These are phyloP conservation scores for Neosilurus hyrtlii DNA, from an alignment of 2,797 vertebrate species.

Conservation along the genomic window DNA sequence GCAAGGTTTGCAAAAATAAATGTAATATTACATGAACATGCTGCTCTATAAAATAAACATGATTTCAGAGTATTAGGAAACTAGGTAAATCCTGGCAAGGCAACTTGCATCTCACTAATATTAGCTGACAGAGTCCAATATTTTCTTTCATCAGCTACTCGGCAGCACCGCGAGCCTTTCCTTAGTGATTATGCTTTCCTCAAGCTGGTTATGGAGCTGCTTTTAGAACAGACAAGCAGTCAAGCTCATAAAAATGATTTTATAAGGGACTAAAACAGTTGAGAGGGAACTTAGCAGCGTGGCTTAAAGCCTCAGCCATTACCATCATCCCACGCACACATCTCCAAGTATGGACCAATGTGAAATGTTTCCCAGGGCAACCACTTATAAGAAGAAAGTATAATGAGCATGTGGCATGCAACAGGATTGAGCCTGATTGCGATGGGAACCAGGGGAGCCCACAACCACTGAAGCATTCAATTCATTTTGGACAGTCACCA, in stretches of 20 bases:
- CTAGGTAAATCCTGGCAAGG: conserved; percentile 45
- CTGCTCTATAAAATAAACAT: background rate
- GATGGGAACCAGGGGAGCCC: conserved; percentile 64
- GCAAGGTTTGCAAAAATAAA: background rate
- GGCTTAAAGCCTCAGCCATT: conserved; percentile 27
- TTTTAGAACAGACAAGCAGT: conserved; percentile 39
- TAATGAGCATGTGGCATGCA: conserved; percentile 71
- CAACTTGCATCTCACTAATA: conserved; percentile 50
- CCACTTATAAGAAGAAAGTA: conserved; percentile 72
- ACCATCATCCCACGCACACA: conserved; percentile 26
- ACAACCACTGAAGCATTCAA: conserved; percentile 47
- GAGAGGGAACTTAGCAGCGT: conserved; percentile 23
- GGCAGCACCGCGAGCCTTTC: conserved; percentile 50
- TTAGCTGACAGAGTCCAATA: conserved; percentile 61
- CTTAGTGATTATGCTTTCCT: conserved; percentile 46
- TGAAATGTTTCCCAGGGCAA: conserved; percentile 69
- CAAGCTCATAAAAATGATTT: conserved; percentile 39
- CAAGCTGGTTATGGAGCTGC: conserved; percentile 30
- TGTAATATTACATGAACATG: background rate
- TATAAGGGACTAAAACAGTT: conserved; percentile 36
- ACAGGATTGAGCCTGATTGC: conserved; percentile 74
- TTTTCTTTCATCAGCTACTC: conserved; percentile 68
- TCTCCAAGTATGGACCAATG: conserved; percentile 37
- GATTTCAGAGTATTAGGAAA: conserved; percentile 13
- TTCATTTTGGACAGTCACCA: conserved; percentile 43